Conservation (phyloP, 2,113 vertebrate genomes). For the Hippoglossus stenolepis region DNA sequence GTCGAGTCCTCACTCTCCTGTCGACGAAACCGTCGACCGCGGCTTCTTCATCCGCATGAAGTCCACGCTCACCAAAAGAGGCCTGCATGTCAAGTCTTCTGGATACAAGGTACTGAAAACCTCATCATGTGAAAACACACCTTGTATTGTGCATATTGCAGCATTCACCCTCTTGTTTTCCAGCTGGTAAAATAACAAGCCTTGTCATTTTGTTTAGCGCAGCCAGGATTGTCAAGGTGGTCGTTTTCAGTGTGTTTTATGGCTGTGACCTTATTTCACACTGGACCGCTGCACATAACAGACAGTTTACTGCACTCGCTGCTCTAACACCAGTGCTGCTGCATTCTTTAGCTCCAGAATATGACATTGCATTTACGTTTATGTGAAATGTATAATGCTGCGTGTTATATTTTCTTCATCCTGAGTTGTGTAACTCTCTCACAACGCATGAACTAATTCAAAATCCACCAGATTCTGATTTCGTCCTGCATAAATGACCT, state of each 20-base stretch:
- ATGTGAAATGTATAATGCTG: constrained; percentile 22
- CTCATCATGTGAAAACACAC: not conserved
- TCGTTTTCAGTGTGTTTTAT: constrained; percentile 60
- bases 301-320: constrained; percentile 46
- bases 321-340: constrained; percentile 37
- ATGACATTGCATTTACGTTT: constrained; percentile 21
- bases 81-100: constrained; percentile 91
- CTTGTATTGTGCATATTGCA: constrained; percentile 6
- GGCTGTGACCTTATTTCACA: constrained; percentile 63
- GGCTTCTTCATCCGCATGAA: constrained; percentile 93
- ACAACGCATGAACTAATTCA: not conserved
- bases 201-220: constrained; percentile 36
- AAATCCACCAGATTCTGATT: not conserved
- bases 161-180: constrained; percentile 22
- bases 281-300: constrained; percentile 45
- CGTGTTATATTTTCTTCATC: not conserved
- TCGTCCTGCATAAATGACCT: not conserved
- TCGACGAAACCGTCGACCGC: constrained; percentile 78
- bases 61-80: constrained; percentile 91
- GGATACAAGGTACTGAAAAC: constrained; percentile 87
- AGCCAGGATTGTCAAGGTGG: constrained; percentile 41
- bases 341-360: constrained; percentile 2
- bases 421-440: not conserved
- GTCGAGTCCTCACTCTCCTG: constrained; percentile 67
- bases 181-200: no score